Evolutionary conservation across 2,888 invertebrate species (phyloP).

Genomic region (Lucinisca nassula): DNA sequence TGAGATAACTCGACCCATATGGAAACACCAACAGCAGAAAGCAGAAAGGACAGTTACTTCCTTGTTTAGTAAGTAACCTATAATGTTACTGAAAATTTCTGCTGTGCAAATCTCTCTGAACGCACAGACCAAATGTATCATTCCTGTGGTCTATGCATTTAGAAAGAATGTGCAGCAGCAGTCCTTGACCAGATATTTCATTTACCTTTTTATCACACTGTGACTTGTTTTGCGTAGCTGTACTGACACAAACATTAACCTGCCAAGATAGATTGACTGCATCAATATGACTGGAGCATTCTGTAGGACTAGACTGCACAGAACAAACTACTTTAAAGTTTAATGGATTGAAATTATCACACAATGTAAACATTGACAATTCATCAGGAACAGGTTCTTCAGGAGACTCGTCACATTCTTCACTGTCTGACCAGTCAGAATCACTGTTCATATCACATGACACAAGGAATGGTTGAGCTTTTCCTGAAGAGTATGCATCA

Average conservation of each 20-base stretch:
- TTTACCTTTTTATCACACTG: constrained; percentile 54
- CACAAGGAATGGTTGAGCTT: constrained; percentile 59
- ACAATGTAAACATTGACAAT: constrained; percentile 30
- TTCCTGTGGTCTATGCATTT: too few relatives aligned
- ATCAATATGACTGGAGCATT: constrained; percentile 48
- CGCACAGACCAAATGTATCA: too few relatives aligned
- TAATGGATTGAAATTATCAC: constrained; percentile 30
- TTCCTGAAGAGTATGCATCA: neutral
- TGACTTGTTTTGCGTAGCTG: constrained; percentile 1
- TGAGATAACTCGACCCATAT: too few relatives aligned
- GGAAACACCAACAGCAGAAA: too few relatives aligned
- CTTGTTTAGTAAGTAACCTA: too few relatives aligned
- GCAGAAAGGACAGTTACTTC: too few relatives aligned
- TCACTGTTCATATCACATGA: constrained; percentile 62
- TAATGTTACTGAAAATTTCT: too few relatives aligned
- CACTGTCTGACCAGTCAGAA: constrained; percentile 67
- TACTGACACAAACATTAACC: constrained; percentile 45
- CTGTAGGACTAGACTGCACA: constrained; percentile 23
- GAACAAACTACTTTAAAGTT: constrained; percentile 66
- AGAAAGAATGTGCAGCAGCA: too few relatives aligned
- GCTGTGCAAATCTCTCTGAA: too few relatives aligned
- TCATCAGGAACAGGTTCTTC: constrained; percentile 29
- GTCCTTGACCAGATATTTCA: neutral
- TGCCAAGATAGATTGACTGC: constrained; percentile 73
- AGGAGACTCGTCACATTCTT: constrained; percentile 50